A percentile compares a stretch with the other conserved stretches of the same genome.
Evolutionary conservation across 2,888 invertebrate species (phyloP).

Genomic region (Lasioglossum villosulum): DNA sequence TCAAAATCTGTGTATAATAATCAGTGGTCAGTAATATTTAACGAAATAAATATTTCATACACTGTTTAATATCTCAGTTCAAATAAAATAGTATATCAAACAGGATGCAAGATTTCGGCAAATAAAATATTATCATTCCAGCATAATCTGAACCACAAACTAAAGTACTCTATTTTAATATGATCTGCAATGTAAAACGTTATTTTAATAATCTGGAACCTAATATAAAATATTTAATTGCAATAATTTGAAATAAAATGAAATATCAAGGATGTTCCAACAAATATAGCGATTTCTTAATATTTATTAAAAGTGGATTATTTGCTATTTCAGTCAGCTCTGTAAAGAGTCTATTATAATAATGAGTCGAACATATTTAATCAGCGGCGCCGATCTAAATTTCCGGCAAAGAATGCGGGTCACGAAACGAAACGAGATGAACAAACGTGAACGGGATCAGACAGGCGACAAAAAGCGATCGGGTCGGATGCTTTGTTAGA

Average conservation of each 20-base stretch:
- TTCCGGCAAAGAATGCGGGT: conserved; percentile 7
- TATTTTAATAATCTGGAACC: too few species aligned
- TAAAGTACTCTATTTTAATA: neutral
- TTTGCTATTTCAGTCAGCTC: neutral
- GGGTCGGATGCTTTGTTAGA: neutral
- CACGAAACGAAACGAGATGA: neutral
- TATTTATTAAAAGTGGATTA: neutral
- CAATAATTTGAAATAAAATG: neutral
- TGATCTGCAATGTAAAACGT: neutral
- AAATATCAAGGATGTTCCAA: too few species aligned
- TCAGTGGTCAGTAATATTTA: neutral
- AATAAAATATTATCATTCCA: neutral
- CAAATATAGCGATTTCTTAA: too few species aligned
- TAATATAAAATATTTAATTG: too few species aligned
- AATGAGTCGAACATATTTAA: conserved; percentile 3
- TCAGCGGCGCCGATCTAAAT: neutral
- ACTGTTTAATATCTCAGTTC: too few species aligned
- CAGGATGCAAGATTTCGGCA: neutral
- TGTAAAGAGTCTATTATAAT: neutral
- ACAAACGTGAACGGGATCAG: neutral
- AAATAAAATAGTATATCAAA: too few species aligned
- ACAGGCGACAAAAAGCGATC: neutral
- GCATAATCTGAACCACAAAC: neutral
- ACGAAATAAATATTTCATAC: neutral
- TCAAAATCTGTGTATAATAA: too few species aligned